phyloP scores from a whole-genome alignment of 1,140 invertebrate species.

The Drosophila nasuta region DNA sequence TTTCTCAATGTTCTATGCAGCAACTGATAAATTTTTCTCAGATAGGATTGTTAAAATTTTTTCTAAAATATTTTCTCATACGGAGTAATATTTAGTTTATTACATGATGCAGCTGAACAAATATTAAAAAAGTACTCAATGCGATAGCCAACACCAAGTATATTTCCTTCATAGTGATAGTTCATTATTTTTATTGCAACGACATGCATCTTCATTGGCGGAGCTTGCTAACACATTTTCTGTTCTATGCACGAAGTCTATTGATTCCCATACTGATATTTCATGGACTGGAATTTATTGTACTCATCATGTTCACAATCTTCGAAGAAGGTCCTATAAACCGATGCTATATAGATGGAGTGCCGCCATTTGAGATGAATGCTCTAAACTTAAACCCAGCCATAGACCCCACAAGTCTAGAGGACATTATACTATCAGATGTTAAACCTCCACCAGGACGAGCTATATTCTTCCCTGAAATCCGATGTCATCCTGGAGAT shows the following conservation, averaged over 20 bases:
- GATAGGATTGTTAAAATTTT: no score
- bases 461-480: constrained; percentile 87
- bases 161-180: background rate
- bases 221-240: background rate
- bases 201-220: background rate
- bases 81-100: background rate
- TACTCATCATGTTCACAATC: background rate
- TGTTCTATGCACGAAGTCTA: background rate
- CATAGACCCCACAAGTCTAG: background rate
- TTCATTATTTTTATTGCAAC: background rate
- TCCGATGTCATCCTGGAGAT: constrained; percentile 83
- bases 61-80: no score
- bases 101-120: background rate
- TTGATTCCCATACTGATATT: constrained; percentile 1
- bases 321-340: background rate
- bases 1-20: background rate
- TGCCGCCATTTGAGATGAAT: background rate
- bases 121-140: constrained; percentile 2
- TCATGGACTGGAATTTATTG: background rate
- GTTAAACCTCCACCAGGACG: constrained; percentile 65
- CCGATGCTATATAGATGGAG: background rate
- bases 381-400: background rate
- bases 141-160: background rate
- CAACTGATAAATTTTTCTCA: constrained; percentile 3
- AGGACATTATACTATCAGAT: background rate